phyloP scores from a whole-genome alignment of 2,113 vertebrate genomes.

The Rhizomys pruinosus region DNA sequence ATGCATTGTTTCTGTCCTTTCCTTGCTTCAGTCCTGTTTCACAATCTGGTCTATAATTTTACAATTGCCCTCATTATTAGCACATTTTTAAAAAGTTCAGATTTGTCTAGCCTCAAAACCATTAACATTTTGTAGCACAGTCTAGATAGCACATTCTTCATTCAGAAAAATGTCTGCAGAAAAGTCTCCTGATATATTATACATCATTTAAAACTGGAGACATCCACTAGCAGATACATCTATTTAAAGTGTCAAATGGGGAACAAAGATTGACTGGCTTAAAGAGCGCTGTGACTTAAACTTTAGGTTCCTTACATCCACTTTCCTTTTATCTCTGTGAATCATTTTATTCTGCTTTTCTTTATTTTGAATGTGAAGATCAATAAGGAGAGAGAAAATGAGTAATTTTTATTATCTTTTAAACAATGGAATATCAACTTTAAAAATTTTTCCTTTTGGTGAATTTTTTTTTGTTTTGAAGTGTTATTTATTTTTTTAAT shows the following conservation, averaged over 20 bases:
- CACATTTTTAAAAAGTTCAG: conserved; percentile 85
- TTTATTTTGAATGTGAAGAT: not conserved
- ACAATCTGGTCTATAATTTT: conserved; percentile 66
- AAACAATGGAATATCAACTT: not conserved
- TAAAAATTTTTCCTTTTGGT: too few relatives aligned
- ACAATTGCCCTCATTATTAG: conserved; percentile 81
- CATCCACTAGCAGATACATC: conserved; percentile 82
- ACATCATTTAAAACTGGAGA: conserved; percentile 85
- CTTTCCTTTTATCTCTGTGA: conserved; percentile 51
- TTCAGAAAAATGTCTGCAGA: conserved; percentile 82
- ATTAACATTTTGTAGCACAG: conserved; percentile 86
- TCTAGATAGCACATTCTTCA: conserved; percentile 84
- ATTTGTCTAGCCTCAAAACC: conserved; percentile 84
- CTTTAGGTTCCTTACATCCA: conserved; percentile 70
- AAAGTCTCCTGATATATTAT: conserved; percentile 83
- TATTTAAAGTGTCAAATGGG: conserved; percentile 85
- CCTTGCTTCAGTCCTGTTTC: conserved; percentile 42
- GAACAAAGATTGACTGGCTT: conserved; percentile 76
- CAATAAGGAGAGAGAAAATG: not conserved
- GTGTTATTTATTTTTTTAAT: too few relatives aligned
- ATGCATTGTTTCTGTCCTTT: conserved; percentile 52
- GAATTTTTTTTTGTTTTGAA: too few relatives aligned
- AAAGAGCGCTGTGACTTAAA: conserved; percentile 77
- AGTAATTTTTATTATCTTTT: not conserved
- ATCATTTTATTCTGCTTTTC: conserved; percentile 16